Evolutionary conservation across 2,113 vertebrate species (phyloP), one percentile per base, ranked within the genome.

Genomic region (Genyomyrus donnyi): DNA sequence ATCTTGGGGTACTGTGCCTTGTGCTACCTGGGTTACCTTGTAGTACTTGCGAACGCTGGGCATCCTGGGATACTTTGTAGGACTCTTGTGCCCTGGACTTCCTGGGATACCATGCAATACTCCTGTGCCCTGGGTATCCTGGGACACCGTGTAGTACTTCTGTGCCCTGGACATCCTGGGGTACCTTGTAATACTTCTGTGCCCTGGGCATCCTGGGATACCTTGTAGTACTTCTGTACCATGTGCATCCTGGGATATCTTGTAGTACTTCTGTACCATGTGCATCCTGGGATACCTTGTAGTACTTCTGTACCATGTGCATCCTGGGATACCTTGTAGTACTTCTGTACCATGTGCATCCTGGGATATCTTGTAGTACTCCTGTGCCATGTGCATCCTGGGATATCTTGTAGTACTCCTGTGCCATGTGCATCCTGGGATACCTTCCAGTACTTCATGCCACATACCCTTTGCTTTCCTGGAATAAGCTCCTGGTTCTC

Each of bases 301-400:
- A 70, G 0, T 70, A 2, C 0, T 2, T 3, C 27, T n/a, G 10
- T 70, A 11, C 62, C 3, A 1, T 17, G 13, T 0, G 31, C 4
- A 17, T 5, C 31, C 17, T 53, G 17, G 52, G 52, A 53, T 1
- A 53, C 4, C 52, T 1, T 70, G n/a, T 27, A 70, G n/a, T 70
- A 21, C 19, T 0, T 0, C 62, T n/a, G 27, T 70, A 17, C 53
- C 19, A 0, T 24, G 53, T 0, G 0, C 5, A 56, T 56, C 1
- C 19, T 56, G 53, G 19, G 19, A 21, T 7, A 56, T 1, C 5
- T 0, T 56, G 19, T 56, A 56, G 19, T 58, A 8, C 21, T 0
- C 3, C 62, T n/a, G 10, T 31, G 1, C 62, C 62, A 0, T 70
- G 1, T 31, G n/a, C 10, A 9, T 2, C 66, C 10, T 70, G 27